These are phyloP conservation scores for Apoda limacodes DNA, from an alignment of 2,888 invertebrate species.

Conservation along the genomic window DNA sequence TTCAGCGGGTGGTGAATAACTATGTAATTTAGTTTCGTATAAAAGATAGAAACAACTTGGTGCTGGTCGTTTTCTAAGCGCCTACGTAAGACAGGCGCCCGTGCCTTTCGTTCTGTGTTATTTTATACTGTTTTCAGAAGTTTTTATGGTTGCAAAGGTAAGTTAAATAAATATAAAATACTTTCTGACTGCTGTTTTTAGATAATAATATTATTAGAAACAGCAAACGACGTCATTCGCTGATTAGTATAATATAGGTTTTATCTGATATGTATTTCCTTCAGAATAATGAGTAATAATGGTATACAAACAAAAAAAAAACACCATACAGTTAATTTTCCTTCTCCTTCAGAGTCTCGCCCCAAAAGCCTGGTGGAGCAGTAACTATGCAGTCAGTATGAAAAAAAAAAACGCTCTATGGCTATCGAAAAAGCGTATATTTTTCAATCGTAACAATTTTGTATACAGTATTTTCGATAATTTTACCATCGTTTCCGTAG, in stretches of 20 bases:
- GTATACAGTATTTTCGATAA: neutral
- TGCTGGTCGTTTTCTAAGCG: conserved; percentile 32
- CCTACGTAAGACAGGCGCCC: conserved; percentile 35
- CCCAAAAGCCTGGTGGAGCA: too few species aligned
- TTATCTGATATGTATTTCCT: too few species aligned
- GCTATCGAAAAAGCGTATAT: too few species aligned
- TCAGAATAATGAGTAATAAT: too few species aligned
- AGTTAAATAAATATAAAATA: conserved; percentile 9
- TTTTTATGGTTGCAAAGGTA: conserved; percentile 21
- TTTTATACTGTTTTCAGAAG: too few species aligned
- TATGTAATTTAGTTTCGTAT: conserved; percentile 50
- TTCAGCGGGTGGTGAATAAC: conserved; percentile 60
- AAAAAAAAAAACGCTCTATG: too few species aligned
- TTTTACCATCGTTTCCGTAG: conserved; percentile 69
- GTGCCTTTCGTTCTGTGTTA: conserved; percentile 22
- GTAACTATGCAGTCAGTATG: too few species aligned
- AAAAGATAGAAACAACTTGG: conserved; percentile 35
- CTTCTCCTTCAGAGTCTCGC: too few species aligned
- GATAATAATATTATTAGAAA: neutral
- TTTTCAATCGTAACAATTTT: neutral
- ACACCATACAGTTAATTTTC: too few species aligned
- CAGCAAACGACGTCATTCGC: too few species aligned
- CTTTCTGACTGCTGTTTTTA: conserved; percentile 5
- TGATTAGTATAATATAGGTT: too few species aligned
- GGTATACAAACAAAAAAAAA: too few species aligned